Evolutionary conservation across 2,797 vertebrate genomes (phyloP), one percentile per base, ranked within the genome.

Genomic region (Lutra lutra): DNA sequence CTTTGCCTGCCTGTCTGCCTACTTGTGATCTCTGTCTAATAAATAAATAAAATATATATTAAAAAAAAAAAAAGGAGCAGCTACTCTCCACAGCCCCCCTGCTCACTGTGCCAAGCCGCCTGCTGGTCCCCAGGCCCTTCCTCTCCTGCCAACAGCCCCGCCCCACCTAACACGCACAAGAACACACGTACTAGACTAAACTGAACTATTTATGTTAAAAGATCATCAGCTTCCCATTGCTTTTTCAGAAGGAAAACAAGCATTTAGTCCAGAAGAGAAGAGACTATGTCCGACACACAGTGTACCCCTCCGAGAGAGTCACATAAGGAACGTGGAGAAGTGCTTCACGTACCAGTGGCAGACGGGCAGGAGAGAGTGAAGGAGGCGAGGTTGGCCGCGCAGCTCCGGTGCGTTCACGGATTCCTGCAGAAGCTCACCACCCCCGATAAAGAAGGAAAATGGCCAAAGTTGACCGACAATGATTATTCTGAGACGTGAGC

Each of bases 381-480:
- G 13, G 75, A 58, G n/a, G 70, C n/a, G 32, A 5, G 32, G 23
- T 25, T 21, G 32, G 6, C 62, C 3, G 14, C 48, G 4, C 43
- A 32, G 23, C 20, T 38, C 43, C 62, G 20, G 2, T 6, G 72
- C 32, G 51, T 1, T 43, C 79, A 2, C 11, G 3, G 54, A 25
- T 0, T 18, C 5, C 51, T 18, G 32, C 35, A 46, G 86, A 73
- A 38, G 29, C 7, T 11, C 1, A 32, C 25, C 10, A 5, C 10
- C 0, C 9, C 43, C n/a, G 43, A 38, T 15, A 4, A 29, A 58
- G 13, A n/a, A 40, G 60, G n/a, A 29, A 46, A 20, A 20, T 0
- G 1, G 56, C 12, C 15, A 14, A 21, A 60, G 78, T 27, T 38
- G 29, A 27, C 35, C 2, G n/a, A 32, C 3, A 2, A 4, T 0